Evolutionary conservation across 2,888 invertebrate species (phyloP).

Genomic region (Heliconius ethilla): DNA sequence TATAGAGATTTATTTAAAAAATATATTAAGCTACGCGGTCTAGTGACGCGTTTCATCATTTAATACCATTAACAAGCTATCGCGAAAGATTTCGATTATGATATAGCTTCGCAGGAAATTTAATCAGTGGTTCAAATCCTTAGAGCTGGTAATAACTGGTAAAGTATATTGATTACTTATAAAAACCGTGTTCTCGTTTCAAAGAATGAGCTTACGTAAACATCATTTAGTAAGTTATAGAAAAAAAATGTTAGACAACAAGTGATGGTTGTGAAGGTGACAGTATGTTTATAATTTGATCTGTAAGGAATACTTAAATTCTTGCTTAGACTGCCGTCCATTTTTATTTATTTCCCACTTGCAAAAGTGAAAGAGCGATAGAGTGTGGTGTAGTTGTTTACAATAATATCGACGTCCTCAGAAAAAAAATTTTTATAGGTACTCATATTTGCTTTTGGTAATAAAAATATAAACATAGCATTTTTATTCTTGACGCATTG

Average conservation of each 20-base stretch:
- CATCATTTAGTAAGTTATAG: too few relatives aligned
- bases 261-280: too few relatives aligned
- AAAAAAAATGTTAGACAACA: not conserved
- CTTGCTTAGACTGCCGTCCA: not conserved
- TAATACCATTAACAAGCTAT: conserved; percentile 35
- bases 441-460: too few relatives aligned
- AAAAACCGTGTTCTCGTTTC: conserved; percentile 27
- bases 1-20: not conserved
- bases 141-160: conserved; percentile 26
- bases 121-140: conserved; percentile 33
- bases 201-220: not conserved
- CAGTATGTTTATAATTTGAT: not conserved
- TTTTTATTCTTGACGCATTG: too few relatives aligned
- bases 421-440: too few relatives aligned
- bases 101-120: conserved; percentile 38
- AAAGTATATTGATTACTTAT: conserved; percentile 30
- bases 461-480: too few relatives aligned
- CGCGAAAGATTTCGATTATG: conserved; percentile 40
- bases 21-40: not conserved
- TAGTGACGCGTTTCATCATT: conserved; percentile 20
- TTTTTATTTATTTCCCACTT: not conserved
- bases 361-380: not conserved
- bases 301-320: not conserved
- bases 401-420: not conserved
- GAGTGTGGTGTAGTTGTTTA: not conserved